Conservation (phyloP, 2,797 vertebrate genomes). For the Merluccius polli region DNA sequence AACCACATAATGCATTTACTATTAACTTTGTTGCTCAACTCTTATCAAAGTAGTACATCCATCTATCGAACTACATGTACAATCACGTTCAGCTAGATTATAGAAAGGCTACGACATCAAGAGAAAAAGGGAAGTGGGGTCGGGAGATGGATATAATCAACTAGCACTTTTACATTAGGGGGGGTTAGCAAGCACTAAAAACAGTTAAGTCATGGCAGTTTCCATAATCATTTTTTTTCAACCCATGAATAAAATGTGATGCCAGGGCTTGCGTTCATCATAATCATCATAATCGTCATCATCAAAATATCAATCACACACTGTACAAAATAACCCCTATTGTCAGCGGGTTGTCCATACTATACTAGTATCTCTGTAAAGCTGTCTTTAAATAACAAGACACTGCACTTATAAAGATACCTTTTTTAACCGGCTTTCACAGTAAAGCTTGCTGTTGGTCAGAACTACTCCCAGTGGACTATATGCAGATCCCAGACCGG, state of each 20-base stretch:
- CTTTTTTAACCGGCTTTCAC: conserved; percentile 15
- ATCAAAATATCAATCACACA: conserved; percentile 43
- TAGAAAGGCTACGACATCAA: conserved; percentile 75
- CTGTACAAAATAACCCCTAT: conserved; percentile 65
- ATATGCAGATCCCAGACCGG: conserved; percentile 21
- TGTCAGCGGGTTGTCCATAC: conserved; percentile 22
- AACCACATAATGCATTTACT: conserved; percentile 76
- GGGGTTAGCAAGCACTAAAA: conserved; percentile 62
- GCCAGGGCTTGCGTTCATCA: conserved; percentile 50
- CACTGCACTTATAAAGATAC: conserved; percentile 33
- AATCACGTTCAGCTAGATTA: conserved; percentile 84
- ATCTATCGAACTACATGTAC: conserved; percentile 88
- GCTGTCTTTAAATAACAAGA: conserved; percentile 26
- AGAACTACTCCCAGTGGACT: conserved; percentile 26
- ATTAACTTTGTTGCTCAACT: conserved; percentile 59
- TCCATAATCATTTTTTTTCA: conserved; percentile 13
- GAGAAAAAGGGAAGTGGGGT: conserved; percentile 62
- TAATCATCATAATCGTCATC: conserved; percentile 28
- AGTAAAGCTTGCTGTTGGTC: conserved; percentile 21
- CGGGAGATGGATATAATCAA: conserved; percentile 62
- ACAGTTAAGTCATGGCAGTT: conserved; percentile 24
- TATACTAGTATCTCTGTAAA: conserved; percentile 31
- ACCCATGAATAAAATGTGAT: conserved; percentile 47
- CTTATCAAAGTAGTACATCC: conserved; percentile 81
- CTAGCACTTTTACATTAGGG: conserved; percentile 66